Percentiles rank a stretch among this genome's conserved stretches.
phyloP scores from a whole-genome alignment of 35 echinoderm and acorn worm genomes.

The Stichopus chloronotus region DNA sequence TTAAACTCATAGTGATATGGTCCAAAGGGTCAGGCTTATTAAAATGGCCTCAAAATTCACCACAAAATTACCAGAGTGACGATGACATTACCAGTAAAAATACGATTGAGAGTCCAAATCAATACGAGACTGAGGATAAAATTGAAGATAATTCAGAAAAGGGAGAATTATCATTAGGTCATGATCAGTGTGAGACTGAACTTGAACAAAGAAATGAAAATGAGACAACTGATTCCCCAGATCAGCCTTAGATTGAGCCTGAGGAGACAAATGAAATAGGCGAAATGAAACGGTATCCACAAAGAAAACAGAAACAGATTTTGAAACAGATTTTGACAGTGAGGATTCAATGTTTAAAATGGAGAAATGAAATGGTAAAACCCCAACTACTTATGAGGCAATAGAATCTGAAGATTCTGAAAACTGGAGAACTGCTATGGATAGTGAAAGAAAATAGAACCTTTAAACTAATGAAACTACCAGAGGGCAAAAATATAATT shows the following conservation, averaged over 20 bases:
- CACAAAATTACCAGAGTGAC: neutral
- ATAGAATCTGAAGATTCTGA: slow-evolving; percentile 21
- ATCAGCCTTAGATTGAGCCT: neutral
- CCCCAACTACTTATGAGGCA: slow-evolving; percentile 33
- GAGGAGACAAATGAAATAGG: neutral
- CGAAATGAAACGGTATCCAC: neutral
- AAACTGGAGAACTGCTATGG: slow-evolving; percentile 49
- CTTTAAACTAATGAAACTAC: slow-evolving; percentile 12
- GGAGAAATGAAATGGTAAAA: neutral
- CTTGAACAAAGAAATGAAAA: neutral
- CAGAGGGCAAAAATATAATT: slow-evolving; percentile 27
- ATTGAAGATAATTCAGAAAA: neutral
- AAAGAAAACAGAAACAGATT: neutral
- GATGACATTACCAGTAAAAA: neutral
- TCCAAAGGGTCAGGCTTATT: slow-evolving; percentile 11
- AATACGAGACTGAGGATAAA: neutral
- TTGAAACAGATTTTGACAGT: neutral
- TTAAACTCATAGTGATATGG: slow-evolving; percentile 13
- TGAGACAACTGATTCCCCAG: neutral
- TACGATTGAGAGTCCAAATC: neutral
- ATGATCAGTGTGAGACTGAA: too few species aligned
- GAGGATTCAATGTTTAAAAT: neutral
- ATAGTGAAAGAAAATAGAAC: slow-evolving; percentile 50
- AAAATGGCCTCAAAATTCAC: neutral
- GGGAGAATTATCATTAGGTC: neutral